Conservation (phyloP, 2,797 vertebrate genomes). For the Neostethus bicornis region DNA sequence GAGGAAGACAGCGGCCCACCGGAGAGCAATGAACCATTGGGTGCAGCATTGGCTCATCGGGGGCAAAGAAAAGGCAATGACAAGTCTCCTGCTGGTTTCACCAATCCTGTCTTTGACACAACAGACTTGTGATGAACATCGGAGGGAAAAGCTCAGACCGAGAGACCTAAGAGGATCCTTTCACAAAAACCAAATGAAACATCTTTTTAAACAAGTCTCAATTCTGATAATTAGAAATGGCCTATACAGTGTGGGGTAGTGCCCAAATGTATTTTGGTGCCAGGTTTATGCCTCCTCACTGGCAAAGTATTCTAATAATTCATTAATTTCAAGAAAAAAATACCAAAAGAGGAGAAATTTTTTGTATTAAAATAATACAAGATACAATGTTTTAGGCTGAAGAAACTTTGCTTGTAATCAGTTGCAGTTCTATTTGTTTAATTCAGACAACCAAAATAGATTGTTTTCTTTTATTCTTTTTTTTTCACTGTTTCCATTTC, state of each 20-base stretch:
- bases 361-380: neutral
- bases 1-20: conserved; percentile 48
- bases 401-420: neutral
- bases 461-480: neutral
- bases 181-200: conserved; percentile 38
- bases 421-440: neutral
- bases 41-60: conserved; percentile 75
- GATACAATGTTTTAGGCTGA: neutral
- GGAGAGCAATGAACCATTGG: conserved; percentile 77
- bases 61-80: conserved; percentile 26
- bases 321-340: neutral
- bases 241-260: neutral
- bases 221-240: conserved; percentile 9
- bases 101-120: conserved; percentile 80
- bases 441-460: neutral
- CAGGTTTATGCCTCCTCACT: neutral
- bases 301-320: conserved; percentile 4
- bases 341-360: conserved; percentile 12
- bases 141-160: too few species aligned
- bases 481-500: neutral
- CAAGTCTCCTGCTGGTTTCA: conserved; percentile 8
- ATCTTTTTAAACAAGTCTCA: conserved; percentile 5
- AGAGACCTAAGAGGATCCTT: conserved; percentile 9
- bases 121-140: conserved; percentile 82
- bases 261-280: neutral